phyloP scores from a whole-genome alignment of 2,113 vertebrate species.

The Rhinogobius similis region DNA sequence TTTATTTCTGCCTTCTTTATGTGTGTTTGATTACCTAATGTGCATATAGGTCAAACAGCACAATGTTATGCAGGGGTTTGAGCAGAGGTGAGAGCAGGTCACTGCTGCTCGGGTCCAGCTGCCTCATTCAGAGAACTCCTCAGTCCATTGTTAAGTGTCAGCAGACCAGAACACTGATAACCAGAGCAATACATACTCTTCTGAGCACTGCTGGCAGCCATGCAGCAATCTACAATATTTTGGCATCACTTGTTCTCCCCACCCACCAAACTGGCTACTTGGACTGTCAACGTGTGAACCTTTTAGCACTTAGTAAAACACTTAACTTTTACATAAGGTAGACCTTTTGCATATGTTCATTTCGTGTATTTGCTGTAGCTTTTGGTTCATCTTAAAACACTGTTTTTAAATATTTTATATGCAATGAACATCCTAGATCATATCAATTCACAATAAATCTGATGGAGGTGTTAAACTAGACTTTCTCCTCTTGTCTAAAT shows the following conservation, averaged over 20 bases:
- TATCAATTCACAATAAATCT: too few relatives aligned
- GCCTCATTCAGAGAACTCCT: conserved; percentile 23
- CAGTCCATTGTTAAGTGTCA: conserved; percentile 45
- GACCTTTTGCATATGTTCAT: not conserved
- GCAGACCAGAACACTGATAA: conserved; percentile 50
- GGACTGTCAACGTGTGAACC: not conserved
- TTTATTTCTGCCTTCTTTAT: conserved; percentile 7
- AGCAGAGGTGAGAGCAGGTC: not conserved
- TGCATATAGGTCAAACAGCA: not conserved
- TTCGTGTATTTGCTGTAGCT: not conserved
- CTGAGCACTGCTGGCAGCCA: conserved; percentile 32
- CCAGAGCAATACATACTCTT: conserved; percentile 40
- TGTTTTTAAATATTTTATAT: too few relatives aligned
- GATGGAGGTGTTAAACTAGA: too few relatives aligned
- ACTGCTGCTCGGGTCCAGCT: conserved; percentile 22
- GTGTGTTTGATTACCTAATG: not conserved
- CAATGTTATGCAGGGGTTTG: not conserved
- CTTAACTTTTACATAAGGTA: too few relatives aligned
- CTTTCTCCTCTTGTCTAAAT: too few relatives aligned
- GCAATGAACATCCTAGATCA: too few relatives aligned
- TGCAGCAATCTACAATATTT: conserved; percentile 36
- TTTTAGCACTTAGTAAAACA: not conserved
- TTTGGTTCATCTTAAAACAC: not conserved
- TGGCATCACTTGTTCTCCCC: conserved; percentile 33
- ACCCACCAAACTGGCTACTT: conserved; percentile 21